Percentiles rank a stretch among this genome's conserved stretches.
phyloP scores from a whole-genome alignment of 2,888 invertebrate species.

The Omphaloscelis lunosa region DNA sequence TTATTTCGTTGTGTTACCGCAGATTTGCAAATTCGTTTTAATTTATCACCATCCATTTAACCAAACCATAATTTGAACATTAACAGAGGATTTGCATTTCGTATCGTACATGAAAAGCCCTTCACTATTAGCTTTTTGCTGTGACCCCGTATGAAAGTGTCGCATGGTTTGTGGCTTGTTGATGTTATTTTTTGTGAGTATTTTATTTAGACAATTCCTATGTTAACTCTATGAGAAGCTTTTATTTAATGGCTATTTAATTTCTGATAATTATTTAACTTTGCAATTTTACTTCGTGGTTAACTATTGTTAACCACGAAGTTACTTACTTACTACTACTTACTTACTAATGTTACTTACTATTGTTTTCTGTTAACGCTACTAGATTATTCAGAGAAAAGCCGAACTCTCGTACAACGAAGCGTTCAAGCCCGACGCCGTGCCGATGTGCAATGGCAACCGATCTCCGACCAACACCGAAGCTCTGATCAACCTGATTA shows the following conservation, averaged over 20 bases:
- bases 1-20: conserved; percentile 52
- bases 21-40: conserved; percentile 52
- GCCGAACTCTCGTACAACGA: conserved; percentile 68
- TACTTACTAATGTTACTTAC: no score
- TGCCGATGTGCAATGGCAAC: conserved; percentile 76
- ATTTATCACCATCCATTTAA: conserved; percentile 45
- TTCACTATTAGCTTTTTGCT: conserved; percentile 24
- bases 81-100: conserved; percentile 42
- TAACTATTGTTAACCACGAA: no score
- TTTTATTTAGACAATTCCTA: conserved; percentile 19
- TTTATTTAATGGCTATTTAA: conserved; percentile 43
- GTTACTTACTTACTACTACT: no score
- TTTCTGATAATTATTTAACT: not conserved
- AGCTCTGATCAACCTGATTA: conserved; percentile 78
- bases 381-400: conserved; percentile 72
- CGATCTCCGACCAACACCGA: conserved; percentile 72
- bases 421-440: conserved; percentile 65
- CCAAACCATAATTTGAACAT: conserved; percentile 42
- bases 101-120: conserved; percentile 16
- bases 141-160: conserved; percentile 38
- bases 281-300: not conserved
- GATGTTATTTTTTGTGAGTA: conserved; percentile 54
- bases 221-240: conserved; percentile 12
- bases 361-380: conserved; percentile 69
- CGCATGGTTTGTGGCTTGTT: conserved; percentile 59